These are phyloP conservation scores for Buphagus erythrorhynchus DNA, from an alignment of 2,797 vertebrate genomes.

Conservation along the genomic window DNA sequence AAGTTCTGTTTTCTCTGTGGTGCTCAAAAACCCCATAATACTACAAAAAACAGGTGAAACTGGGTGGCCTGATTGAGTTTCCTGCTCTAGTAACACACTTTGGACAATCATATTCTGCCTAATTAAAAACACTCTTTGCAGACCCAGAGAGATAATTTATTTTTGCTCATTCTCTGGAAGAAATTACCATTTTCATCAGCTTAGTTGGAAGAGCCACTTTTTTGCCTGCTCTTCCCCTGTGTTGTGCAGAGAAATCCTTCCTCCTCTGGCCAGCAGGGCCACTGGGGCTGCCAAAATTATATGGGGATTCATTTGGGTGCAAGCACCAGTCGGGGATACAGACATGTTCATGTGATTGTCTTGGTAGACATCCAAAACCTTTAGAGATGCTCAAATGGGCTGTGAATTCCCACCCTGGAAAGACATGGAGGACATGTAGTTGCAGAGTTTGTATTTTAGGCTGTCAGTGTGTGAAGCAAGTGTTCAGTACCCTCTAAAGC, in stretches of 20 bases:
- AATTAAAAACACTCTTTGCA: not conserved
- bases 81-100: not conserved
- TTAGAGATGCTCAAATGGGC: not conserved
- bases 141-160: not conserved
- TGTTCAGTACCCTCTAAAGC: not conserved
- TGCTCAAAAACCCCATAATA: not conserved
- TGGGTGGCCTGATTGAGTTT: not conserved
- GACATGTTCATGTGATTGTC: not conserved
- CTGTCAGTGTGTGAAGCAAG: not conserved
- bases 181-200: not conserved
- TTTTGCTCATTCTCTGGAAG: not conserved
- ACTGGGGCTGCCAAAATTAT: not conserved
- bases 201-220: not conserved
- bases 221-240: not conserved
- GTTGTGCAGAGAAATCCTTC: not conserved
- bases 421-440: accelerated
- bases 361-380: not conserved
- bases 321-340: not conserved
- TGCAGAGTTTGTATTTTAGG: not conserved
- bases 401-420: not conserved
- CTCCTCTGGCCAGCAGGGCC: not conserved
- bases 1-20: not conserved
- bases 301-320: not conserved
- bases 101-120: not conserved
- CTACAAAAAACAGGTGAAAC: not conserved